phyloP scores from a whole-genome alignment of 2,113 vertebrate species.

The Ginglymostoma cirratum region DNA sequence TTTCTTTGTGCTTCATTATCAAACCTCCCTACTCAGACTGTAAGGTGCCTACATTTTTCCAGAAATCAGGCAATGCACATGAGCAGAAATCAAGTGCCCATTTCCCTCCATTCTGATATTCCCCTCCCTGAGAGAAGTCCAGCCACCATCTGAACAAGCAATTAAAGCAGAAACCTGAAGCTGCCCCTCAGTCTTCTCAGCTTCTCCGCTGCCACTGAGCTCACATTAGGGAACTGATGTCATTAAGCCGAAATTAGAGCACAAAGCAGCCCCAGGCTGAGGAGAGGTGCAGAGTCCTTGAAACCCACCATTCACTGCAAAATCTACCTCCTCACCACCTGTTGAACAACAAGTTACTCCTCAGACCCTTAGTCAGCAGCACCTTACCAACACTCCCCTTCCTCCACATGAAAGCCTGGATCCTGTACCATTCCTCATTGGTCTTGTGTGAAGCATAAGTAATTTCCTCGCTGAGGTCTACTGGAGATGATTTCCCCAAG shows the following conservation, averaged over 20 bases:
- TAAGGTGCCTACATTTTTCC: no score
- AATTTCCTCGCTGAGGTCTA: neutral
- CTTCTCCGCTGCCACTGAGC: neutral
- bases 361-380: neutral
- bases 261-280: neutral
- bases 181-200: neutral
- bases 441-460: neutral
- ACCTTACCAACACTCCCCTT: neutral
- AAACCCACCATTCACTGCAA: neutral
- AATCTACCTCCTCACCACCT: neutral
- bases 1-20: no score
- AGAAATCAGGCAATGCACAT: neutral
- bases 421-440: neutral
- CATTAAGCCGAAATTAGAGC: neutral
- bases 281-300: neutral
- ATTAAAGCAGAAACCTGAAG: neutral
- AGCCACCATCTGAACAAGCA: neutral
- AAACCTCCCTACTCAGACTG: no score
- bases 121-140: neutral
- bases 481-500: neutral
- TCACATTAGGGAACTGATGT: neutral
- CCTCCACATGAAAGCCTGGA: neutral
- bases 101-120: neutral
- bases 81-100: neutral
- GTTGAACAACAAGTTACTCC: neutral